Conservation (phyloP, 2,888 invertebrate genomes). For the Alcis repandata region DNA sequence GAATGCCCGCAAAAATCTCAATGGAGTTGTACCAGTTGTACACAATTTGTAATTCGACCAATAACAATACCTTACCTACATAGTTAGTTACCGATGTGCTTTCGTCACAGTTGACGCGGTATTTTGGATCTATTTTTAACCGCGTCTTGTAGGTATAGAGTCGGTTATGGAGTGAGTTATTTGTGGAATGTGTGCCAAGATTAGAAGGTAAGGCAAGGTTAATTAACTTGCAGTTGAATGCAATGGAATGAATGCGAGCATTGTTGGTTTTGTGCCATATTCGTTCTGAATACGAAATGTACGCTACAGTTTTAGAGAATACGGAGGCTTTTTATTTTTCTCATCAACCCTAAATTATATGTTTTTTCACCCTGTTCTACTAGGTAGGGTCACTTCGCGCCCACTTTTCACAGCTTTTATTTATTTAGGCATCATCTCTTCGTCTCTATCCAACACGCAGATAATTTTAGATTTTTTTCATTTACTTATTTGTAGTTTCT, state of each 20-base stretch:
- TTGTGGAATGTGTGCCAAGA: neutral
- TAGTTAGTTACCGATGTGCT: constrained; percentile 16
- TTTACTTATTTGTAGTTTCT: too few relatives aligned
- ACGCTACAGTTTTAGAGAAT: too few relatives aligned
- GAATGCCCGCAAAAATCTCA: constrained; percentile 66
- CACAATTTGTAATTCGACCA: constrained; percentile 42
- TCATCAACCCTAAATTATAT: too few relatives aligned
- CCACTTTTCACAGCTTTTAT: too few relatives aligned
- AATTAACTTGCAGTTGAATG: neutral
- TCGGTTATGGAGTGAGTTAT: constrained; percentile 6
- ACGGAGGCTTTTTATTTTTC: too few relatives aligned
- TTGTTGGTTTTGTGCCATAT: neutral
- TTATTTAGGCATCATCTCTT: too few relatives aligned
- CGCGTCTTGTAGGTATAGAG: constrained; percentile 1
- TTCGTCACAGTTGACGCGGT: constrained; percentile 16
- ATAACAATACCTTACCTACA: constrained; percentile 14
- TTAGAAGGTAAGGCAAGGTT: neutral
- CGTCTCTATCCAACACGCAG: too few relatives aligned
- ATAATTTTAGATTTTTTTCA: too few relatives aligned
- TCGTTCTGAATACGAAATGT: too few relatives aligned
- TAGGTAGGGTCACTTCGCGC: too few relatives aligned
- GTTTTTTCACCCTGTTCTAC: too few relatives aligned
- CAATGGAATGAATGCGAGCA: neutral
- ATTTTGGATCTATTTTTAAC: constrained; percentile 21
- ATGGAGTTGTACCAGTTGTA: constrained; percentile 60